Evolutionary conservation across 1,140 invertebrate genomes (phyloP), one percentile per base, ranked within the genome.

Genomic region (Calycopis cecrops): DNA sequence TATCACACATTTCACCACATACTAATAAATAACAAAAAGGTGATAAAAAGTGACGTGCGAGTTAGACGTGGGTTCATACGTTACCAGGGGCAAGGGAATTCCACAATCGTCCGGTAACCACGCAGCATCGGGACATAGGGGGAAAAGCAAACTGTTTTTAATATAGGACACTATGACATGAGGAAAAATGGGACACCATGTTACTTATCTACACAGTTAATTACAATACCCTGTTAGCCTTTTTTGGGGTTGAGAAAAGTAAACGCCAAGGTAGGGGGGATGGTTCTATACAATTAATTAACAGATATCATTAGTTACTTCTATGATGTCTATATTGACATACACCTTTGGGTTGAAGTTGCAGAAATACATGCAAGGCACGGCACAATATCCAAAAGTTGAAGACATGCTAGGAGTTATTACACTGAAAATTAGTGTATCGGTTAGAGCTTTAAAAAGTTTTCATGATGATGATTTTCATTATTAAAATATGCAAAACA

Each of bases 1-100:
- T 92, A 99, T 98, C 90, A 99, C 97, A 92, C 97, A 99, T 91
- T 98, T 97, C 88, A 99, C 97, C 91, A 99, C 97, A 92, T 98
- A 97, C 96, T 97, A 92, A 71, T 28, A 28, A 3, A 3, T 28
- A 57, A 55, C 52, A 78, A 54, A 56, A 52, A 54, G 49, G 67
- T 44, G 44, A 52, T 42, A 34, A 56, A 38, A 14, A 44, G 40
- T 42, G 44, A 34, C 49, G 54, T 69, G 72, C 66, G 59, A 55
- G 73, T 81, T 79, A 82, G 75, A 59, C 57, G 63, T 62, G 67
- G 74, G 66, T 59, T 38, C 60, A 82, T 84, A 87, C 84, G 65
- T 85, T 84, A 87, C 84, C 81, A 65, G 57, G 72, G 65, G 70
- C 54, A 70, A 67, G 69, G 72, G 67, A 55, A 69, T 60, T 75